Base-by-base conservation (phyloP, 1,140 invertebrate species). In the Dendroctonus ponderosae region DNA sequence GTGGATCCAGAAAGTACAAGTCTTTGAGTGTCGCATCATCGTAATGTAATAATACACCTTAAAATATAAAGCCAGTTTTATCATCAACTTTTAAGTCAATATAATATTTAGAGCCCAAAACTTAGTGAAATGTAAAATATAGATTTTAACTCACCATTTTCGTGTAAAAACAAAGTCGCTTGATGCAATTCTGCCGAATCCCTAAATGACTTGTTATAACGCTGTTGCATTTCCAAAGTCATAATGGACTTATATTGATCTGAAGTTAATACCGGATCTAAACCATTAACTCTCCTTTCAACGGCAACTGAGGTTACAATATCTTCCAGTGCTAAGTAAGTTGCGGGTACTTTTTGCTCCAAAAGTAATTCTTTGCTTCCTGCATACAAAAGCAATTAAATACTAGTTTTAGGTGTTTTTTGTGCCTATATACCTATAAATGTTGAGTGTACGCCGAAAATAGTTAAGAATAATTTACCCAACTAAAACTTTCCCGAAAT, bases 21-120 rank as follows among this genome's bases (percentile, higher is more conserved):
- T 99, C 96, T 75, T 94, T 93, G 0, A 99, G 81, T 0, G 94
- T 94, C 1, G 93, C 92, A 80, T 99, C 97, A 75, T 99, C 96
- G 77, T 98, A 99, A 80, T 99, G 96, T 0, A 99, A 83, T n/a
- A 99, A 82, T 26, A 99, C 91, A 53, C 92, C 89, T 90, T 77
- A 26, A 62, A 78, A 67, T 43, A 61, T 53, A 56, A 60, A 26
- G 26, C 26, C 26, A 1, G 26, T 3, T 26, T 26, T 26, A 26
- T 3, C 26, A 26, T 26, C 1, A 26, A 26, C 26, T 26, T 26
- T 26, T 26, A 26, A 26, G 3, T 26, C 3, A 26, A 26, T 3
- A 26, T 26, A 26, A 26, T 26, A 26, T 26, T 26, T 26, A 26
- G 1, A 26, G 26, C 26, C 26, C 26, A 26, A 26, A 26, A 26